Percentiles rank a stretch among this genome's conserved stretches.
Evolutionary conservation across 2,888 invertebrate genomes (phyloP).

Genomic region (Agonopterix heracliana): DNA sequence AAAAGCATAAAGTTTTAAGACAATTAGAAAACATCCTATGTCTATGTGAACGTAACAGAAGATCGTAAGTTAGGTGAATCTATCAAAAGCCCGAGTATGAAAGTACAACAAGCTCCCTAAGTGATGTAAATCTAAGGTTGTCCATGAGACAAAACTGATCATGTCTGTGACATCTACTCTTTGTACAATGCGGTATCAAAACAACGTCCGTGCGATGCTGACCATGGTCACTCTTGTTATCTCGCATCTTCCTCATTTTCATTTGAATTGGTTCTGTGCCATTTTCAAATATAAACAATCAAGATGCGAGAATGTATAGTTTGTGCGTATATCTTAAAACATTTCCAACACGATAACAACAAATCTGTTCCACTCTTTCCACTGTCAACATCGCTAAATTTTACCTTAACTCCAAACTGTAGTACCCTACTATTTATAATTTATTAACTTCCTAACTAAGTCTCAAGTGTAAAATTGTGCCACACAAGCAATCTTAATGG

Average conservation of each 20-base stretch:
- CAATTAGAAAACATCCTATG: conserved; percentile 26
- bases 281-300: too few relatives aligned
- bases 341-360: not conserved
- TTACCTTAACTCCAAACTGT: conserved; percentile 34
- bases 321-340: not conserved
- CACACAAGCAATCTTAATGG: conserved; percentile 58
- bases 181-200: conserved; percentile 57
- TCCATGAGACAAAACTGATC: conserved; percentile 43
- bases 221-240: conserved; percentile 17
- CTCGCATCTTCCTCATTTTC: not conserved
- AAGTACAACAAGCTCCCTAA: conserved; percentile 44
- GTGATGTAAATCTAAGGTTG: conserved; percentile 47
- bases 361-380: not conserved
- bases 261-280: not conserved
- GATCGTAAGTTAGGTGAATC: conserved; percentile 27
- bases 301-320: too few relatives aligned
- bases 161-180: conserved; percentile 53
- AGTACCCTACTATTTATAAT: conserved; percentile 61
- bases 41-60: conserved; percentile 19
- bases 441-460: conserved; percentile 67
- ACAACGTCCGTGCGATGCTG: conserved; percentile 23
- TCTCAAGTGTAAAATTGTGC: conserved; percentile 69
- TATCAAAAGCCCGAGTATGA: conserved; percentile 47
- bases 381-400: conserved; percentile 36
- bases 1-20: conserved; percentile 6